phyloP scores from a whole-genome alignment of 2,888 invertebrate species.

The Heliconius aoede region DNA sequence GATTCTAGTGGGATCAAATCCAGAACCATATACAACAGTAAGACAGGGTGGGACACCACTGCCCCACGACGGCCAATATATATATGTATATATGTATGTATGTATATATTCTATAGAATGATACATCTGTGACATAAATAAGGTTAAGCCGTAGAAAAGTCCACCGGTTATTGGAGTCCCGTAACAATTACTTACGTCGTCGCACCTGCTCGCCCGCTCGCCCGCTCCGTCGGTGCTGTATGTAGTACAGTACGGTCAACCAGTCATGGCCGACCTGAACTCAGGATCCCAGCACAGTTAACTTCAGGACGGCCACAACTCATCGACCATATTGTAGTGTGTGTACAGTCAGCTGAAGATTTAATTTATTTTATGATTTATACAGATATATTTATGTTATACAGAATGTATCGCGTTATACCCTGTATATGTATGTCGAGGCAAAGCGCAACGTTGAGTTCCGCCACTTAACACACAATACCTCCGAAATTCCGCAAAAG shows the following conservation, averaged over 20 bases:
- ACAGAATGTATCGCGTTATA: no score
- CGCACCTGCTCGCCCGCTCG: conserved; percentile 24
- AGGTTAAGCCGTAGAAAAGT: conserved; percentile 29
- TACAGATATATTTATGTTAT: no score
- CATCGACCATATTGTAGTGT: no score
- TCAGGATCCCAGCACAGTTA: no score
- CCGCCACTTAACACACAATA: no score
- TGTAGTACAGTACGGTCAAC: neutral
- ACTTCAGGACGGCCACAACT: no score
- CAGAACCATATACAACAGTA: no score
- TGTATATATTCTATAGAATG: neutral
- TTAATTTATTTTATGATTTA: no score
- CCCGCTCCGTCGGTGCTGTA: conserved; percentile 15
- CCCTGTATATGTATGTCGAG: no score
- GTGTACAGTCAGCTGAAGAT: no score
- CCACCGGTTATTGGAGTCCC: conserved; percentile 22
- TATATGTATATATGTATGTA: neutral
- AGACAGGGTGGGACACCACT: neutral
- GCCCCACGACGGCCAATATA: neutral
- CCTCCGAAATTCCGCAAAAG: no score
- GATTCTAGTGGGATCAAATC: no score
- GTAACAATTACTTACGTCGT: conserved; percentile 17
- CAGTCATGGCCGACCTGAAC: neutral
- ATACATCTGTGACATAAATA: conserved; percentile 19
- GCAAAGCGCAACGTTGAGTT: neutral